Base-by-base conservation (phyloP, 1,140 invertebrate genomes). In the Caenorhabditis brenneri region DNA sequence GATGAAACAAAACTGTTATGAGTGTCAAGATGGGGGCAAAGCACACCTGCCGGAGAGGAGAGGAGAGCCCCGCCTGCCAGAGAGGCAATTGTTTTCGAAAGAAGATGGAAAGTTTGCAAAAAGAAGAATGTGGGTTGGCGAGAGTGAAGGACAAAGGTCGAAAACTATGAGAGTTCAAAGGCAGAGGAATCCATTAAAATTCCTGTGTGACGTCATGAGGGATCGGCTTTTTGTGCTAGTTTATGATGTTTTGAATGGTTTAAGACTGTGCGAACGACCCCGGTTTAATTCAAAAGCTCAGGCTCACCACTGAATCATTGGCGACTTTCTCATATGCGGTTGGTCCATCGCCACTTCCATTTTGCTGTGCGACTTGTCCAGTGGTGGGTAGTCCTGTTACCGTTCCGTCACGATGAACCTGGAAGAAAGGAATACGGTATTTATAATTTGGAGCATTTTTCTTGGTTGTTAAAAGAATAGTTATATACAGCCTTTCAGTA, bases 351-450 rank as follows among this genome's bases (percentile, higher is more conserved):
- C 65, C 65, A 42, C 36, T 24, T 39, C 65, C 65, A 74, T 22
- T 74, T 31, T 15, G 65, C 19, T 39, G 65, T 4, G 22, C 33
- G 24, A 15, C 24, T 15, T 74, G 65, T 4, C 36, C 36, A 7
- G 22, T 74, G 1, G 16, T 6, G 1, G 65, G 65, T 27, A 74
- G 36, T 42, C 65, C 65, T 10, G 65, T 74, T 19, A 74, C 65
- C 36, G 65, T 74, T 42, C 65, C 65, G n/a, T 74, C 65, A 2
- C 65, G 65, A 74, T 74, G 65, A n/a, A 74, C 65, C 65, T 74
- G 15, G 1, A 74, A 74, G 10, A 42, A n/a, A 10, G 12, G 16
- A 12, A 24, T 31, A 10, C 4, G 12, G 19, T 24, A 36, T 24
- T 12, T 6, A n/a, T 2, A 1, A n/a, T 51, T 51, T n/a, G 7